Evolutionary conservation across 2,797 vertebrate genomes (phyloP), one percentile per base, ranked within the genome.

Genomic region (Petrocephalus schoutedeni): DNA sequence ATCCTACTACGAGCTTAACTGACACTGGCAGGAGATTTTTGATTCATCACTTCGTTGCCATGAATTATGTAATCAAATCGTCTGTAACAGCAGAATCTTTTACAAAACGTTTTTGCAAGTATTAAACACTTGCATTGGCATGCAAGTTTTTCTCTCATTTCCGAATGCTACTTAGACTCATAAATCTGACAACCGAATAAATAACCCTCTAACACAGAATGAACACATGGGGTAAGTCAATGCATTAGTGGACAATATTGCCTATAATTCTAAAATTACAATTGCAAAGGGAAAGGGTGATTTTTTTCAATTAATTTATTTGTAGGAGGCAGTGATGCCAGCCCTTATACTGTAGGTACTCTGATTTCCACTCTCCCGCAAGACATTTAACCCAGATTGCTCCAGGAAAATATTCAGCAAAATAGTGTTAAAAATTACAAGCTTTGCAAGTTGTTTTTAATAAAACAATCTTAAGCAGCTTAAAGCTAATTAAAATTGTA

Each of bases 41-140:
- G 57, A 61, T 86, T 86, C 85, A 86, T 86, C 19, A 10, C 58
- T 61, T 61, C 49, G 28, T 61, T 61, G 85, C 58, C 58, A 61
- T 86, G 19, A 61, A 86, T 86, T 86, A 86, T 61, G 19, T 59
- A 86, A 36, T 77, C 36, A 77, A 77, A 77, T 77, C 36, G 19
- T 58, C 28, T 86, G 84, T 59, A 59, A 28, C 16, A 57, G 51
- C 21, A 59, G n/a, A 57, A 58, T 32, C 6, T 16, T 59, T 86
- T 58, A 23, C 54, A 86, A 32, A 19, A 36, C 53, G 10, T 36
- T 54, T 41, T 36, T 58, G 12, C n/a, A 36, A 86, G 85, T 86
- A 67, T 49, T 64, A 45, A 19, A 86, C 45, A 64, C 49, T 51
- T 64, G 36, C 8, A 19, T 21, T 59, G 19, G 28, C 12, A 58